phyloP scores from a whole-genome alignment of 2,888 invertebrate genomes.

The Monoplex corrugatus region DNA sequence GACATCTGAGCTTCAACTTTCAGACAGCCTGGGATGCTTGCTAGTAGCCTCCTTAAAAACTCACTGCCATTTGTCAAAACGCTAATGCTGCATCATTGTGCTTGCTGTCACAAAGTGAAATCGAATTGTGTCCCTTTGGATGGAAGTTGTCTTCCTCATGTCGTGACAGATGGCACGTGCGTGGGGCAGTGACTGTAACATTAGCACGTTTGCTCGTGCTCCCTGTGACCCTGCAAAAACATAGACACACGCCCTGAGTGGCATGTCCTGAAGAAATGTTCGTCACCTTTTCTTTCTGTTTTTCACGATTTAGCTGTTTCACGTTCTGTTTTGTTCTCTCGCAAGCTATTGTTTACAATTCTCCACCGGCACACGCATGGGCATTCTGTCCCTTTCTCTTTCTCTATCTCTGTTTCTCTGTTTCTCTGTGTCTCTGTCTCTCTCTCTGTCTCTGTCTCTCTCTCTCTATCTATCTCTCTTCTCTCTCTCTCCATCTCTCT shows the following conservation, averaged over 20 bases:
- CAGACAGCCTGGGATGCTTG: too few species aligned
- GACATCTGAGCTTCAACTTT: too few species aligned
- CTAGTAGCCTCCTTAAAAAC: too few species aligned
- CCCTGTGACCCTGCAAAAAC: not conserved
- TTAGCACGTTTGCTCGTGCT: constrained; percentile 22
- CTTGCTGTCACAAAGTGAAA: too few species aligned
- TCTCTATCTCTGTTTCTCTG: not conserved
- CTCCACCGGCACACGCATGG: too few species aligned
- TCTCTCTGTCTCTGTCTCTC: not conserved
- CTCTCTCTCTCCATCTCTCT: not conserved
- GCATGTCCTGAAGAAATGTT: too few species aligned
- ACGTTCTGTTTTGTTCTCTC: not conserved
- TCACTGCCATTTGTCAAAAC: too few species aligned
- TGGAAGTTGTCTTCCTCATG: constrained; percentile 15
- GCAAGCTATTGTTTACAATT: too few species aligned
- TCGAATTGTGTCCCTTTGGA: constrained; percentile 20
- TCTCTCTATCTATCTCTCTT: not conserved
- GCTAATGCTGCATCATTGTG: too few species aligned
- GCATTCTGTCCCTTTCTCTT: not conserved
- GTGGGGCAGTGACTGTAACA: constrained; percentile 20
- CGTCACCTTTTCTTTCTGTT: not conserved
- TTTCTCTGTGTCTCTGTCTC: not conserved
- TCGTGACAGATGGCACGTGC: constrained; percentile 1
- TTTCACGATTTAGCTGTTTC: too few species aligned
- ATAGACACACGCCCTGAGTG: not conserved